Percentiles rank a stretch among this genome's conserved stretches.
Evolutionary conservation across 2,113 vertebrate genomes (phyloP).

Genomic region (Spea bombifrons): DNA sequence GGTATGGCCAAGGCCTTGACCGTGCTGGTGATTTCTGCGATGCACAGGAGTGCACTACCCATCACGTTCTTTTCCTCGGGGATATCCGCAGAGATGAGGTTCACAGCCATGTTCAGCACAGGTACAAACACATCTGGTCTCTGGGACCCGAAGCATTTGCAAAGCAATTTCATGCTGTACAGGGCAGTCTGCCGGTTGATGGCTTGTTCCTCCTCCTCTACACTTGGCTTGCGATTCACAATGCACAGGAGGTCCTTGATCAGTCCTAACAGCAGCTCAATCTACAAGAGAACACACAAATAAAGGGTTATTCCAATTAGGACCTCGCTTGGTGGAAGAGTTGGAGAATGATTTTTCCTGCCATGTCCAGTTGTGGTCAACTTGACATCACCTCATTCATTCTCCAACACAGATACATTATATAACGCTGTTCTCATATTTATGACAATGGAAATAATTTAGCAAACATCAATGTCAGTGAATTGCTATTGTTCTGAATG

Average conservation of each 20-base stretch:
- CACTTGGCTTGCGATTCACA: slow-evolving; percentile 61
- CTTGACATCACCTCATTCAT: too few species aligned
- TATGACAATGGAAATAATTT: too few species aligned
- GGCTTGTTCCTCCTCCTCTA: slow-evolving; percentile 75
- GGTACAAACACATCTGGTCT: slow-evolving; percentile 72
- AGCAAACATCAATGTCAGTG: too few species aligned
- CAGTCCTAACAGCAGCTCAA: slow-evolving; percentile 74
- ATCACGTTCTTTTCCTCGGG: slow-evolving; percentile 84
- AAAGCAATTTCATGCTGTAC: slow-evolving; percentile 89
- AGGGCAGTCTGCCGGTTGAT: slow-evolving; percentile 93
- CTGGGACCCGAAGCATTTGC: slow-evolving; percentile 78
- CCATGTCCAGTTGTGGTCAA: too few species aligned
- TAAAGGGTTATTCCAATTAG: neutral
- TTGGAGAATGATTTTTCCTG: too few species aligned
- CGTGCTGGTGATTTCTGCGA: slow-evolving; percentile 77
- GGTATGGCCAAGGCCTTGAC: slow-evolving; percentile 83
- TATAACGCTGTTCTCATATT: too few species aligned
- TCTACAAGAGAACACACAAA: slow-evolving; percentile 59
- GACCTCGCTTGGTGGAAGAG: too few species aligned
- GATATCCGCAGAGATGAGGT: slow-evolving; percentile 63
- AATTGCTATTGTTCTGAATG: too few species aligned
- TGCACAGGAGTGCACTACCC: slow-evolving; percentile 86
- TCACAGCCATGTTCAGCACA: slow-evolving; percentile 70
- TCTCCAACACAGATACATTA: too few species aligned
- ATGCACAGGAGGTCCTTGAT: slow-evolving; percentile 74